Conservation (phyloP, 2,797 vertebrate species). For the Caiman crocodilus region DNA sequence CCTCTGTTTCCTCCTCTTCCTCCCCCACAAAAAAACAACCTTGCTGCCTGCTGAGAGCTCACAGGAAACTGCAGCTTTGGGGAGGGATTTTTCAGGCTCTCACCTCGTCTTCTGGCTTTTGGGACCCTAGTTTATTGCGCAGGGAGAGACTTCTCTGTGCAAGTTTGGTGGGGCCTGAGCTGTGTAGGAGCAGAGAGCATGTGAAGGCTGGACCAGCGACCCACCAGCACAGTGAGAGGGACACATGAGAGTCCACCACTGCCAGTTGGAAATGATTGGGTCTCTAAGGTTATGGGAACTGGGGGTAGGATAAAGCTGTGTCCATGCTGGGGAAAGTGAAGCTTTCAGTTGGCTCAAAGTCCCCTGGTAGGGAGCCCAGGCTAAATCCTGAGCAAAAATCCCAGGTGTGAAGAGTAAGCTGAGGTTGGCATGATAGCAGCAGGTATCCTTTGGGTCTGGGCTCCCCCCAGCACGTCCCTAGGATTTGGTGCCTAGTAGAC, state of each 20-base stretch:
- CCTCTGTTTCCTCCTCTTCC: background rate
- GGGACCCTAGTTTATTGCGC: accelerated
- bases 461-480: too few relatives aligned
- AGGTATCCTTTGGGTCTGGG: background rate
- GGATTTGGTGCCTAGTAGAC: too few relatives aligned
- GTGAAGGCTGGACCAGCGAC: background rate
- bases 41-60: accelerated
- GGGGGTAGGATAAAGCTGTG: background rate
- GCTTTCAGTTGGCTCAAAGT: background rate
- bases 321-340: background rate
- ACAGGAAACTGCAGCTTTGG: accelerated
- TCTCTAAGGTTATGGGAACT: background rate
- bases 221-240: background rate
- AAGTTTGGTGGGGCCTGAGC: too few relatives aligned
- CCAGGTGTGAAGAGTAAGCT: background rate
- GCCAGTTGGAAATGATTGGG: too few relatives aligned
- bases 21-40: too few relatives aligned
- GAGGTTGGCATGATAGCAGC: background rate
- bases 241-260: too few relatives aligned
- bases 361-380: background rate
- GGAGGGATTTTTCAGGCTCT: background rate
- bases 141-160: too few relatives aligned
- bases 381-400: background rate
- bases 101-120: background rate
- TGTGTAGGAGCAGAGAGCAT: background rate